Evolutionary conservation across 1,140 invertebrate genomes (phyloP), one percentile per base, ranked within the genome.

Genomic region (Danaus plexippus): DNA sequence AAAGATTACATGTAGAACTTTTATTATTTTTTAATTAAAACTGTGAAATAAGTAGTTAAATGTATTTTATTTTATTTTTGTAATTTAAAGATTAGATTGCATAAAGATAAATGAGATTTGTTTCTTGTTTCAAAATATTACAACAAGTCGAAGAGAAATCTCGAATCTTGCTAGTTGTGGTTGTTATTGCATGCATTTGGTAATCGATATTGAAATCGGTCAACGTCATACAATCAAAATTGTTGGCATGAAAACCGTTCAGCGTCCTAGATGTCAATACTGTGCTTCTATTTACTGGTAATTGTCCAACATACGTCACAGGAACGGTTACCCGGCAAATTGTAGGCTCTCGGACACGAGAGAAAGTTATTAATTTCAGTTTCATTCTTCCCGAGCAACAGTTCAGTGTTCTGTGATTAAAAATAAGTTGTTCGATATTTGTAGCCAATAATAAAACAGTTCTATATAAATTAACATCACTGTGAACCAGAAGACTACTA

Each of bases 281-380:
- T 67, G 66, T 78, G 77, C 63, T 73, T 73, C 69, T 74, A 81
- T 84, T 80, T 72, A 66, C 75, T 84, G 78, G 80, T 81, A 74
- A 77, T 80, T 73, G 79, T 84, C 80, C 80, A 86, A 86, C 65
- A 74, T 67, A 67, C 77, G 78, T 84, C 77, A 80, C 59, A 71
- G 70, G 69, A 72, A 63, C 63, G 47, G 52, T 53, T 54, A 32
- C 66, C 56, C 61, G 48, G 43, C 41, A 56, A 47, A 65, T 62
- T 66, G 56, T 60, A 70, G 66, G 52, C 64, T 64, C 58, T 59
- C 57, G 64, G 66, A 69, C 54, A 61, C 57, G 61, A 64, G 63
- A 77, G 77, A 75, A 81, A 81, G 73, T 73, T 66, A 75, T 77
- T 76, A 75, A 78, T 74, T 75, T 82, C 79, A 80, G 77, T 83